Conservation (phyloP, 2,113 vertebrate genomes). For the Ophthalmolycus amberensis region DNA sequence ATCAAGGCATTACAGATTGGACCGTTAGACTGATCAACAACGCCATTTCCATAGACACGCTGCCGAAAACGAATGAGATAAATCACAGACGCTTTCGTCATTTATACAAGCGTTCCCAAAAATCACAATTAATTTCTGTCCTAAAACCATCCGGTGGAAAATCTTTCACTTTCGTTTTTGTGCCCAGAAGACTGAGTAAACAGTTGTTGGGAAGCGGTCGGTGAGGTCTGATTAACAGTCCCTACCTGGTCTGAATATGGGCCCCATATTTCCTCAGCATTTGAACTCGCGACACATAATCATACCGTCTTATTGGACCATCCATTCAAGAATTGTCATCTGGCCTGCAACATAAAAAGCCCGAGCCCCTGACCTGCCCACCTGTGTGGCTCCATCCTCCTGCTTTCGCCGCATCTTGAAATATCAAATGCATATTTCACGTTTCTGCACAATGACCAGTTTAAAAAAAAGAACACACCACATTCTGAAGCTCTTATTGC, state of each 20-base stretch:
- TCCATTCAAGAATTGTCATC: conserved; percentile 73
- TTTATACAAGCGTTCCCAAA: neutral
- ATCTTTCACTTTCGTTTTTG: neutral
- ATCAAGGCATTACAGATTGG: neutral
- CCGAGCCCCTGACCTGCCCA: conserved; percentile 63
- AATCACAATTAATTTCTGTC: neutral
- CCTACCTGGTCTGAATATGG: conserved; percentile 47
- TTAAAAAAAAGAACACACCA: conserved; percentile 41
- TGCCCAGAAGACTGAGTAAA: neutral
- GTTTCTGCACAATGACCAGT: conserved; percentile 58
- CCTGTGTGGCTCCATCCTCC: conserved; percentile 50
- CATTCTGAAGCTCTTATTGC: conserved; percentile 69
- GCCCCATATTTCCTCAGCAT: conserved; percentile 54
- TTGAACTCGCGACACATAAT: conserved; percentile 53
- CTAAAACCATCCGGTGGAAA: neutral
- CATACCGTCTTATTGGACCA: conserved; percentile 72
- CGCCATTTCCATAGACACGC: neutral
- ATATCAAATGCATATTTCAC: conserved; percentile 80
- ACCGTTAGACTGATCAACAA: too few relatives aligned
- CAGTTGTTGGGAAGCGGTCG: conserved; percentile 1
- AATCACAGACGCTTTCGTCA: neutral
- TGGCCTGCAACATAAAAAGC: conserved; percentile 63
- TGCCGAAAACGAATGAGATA: neutral
- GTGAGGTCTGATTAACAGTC: conserved; percentile 40
- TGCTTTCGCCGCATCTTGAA: conserved; percentile 49